These are phyloP conservation scores for Micromesistius poutassou DNA, from an alignment of 2,797 vertebrate genomes.

Conservation along the genomic window DNA sequence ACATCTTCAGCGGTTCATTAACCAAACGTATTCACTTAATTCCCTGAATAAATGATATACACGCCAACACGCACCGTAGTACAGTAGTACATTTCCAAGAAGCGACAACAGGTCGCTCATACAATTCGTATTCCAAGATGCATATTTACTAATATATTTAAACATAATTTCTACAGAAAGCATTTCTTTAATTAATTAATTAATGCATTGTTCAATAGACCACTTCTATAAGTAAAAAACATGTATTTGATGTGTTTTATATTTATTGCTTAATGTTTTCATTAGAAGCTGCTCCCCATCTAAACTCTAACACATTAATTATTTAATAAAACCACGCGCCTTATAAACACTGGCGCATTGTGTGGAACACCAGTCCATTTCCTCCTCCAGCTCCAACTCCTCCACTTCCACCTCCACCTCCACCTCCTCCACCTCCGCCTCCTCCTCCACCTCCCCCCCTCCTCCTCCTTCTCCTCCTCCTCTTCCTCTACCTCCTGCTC, in stretches of 20 bases:
- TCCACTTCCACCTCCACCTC: background rate
- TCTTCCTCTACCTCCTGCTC: background rate
- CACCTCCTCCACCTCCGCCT: no score
- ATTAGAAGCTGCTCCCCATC: background rate
- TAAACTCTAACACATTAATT: background rate
- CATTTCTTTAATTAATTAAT: background rate
- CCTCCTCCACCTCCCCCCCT: no score
- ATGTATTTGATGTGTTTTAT: background rate
- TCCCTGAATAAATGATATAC: background rate
- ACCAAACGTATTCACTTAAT: background rate
- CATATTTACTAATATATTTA: no score
- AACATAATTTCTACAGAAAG: background rate
- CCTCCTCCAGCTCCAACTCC: background rate
- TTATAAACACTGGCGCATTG: background rate
- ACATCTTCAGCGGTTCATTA: background rate
- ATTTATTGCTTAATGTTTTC: background rate
- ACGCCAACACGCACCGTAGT: background rate
- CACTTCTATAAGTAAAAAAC: background rate
- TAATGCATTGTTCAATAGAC: background rate
- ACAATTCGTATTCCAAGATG: background rate
- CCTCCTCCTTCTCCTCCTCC: no score
- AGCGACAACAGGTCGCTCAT: background rate
- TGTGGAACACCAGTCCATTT: background rate
- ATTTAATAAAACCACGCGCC: background rate
- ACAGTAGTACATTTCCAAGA: background rate